Conservation (phyloP, 2,888 invertebrate genomes). For the Dynastes hyllus region DNA sequence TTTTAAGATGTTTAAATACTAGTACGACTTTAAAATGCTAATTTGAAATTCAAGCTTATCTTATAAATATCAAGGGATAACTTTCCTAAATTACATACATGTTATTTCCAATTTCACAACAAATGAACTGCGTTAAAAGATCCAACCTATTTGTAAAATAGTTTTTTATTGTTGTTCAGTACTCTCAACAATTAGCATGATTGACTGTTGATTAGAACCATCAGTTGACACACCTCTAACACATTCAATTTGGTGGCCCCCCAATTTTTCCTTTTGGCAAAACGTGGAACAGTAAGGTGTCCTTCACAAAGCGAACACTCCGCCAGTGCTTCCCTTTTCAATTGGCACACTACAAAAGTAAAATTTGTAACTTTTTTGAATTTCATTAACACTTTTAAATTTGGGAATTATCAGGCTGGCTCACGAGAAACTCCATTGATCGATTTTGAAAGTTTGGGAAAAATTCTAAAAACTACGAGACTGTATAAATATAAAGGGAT, state of each 20-base stretch:
- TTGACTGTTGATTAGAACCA: conserved; percentile 79
- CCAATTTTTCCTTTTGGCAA: conserved; percentile 94
- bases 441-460: too few species aligned
- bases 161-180: conserved; percentile 74
- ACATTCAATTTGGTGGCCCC: conserved; percentile 90
- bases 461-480: too few species aligned
- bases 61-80: too few species aligned
- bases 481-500: too few species aligned
- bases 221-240: conserved; percentile 79
- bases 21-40: too few species aligned
- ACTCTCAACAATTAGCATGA: conserved; percentile 91
- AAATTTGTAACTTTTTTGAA: too few species aligned
- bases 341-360: conserved; percentile 85
- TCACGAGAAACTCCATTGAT: too few species aligned
- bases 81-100: too few species aligned
- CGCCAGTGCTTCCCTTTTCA: conserved; percentile 91
- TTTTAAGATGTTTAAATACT: neutral
- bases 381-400: too few species aligned
- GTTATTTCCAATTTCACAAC: conserved; percentile 20
- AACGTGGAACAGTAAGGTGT: conserved; percentile 93
- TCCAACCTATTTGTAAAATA: neutral
- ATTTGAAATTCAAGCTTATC: too few species aligned
- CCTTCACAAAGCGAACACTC: conserved; percentile 90
- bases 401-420: too few species aligned
- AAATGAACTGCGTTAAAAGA: neutral